These are phyloP conservation scores for Aphelenchoides fujianensis DNA, from an alignment of 1,140 invertebrate species.

Conservation along the genomic window DNA sequence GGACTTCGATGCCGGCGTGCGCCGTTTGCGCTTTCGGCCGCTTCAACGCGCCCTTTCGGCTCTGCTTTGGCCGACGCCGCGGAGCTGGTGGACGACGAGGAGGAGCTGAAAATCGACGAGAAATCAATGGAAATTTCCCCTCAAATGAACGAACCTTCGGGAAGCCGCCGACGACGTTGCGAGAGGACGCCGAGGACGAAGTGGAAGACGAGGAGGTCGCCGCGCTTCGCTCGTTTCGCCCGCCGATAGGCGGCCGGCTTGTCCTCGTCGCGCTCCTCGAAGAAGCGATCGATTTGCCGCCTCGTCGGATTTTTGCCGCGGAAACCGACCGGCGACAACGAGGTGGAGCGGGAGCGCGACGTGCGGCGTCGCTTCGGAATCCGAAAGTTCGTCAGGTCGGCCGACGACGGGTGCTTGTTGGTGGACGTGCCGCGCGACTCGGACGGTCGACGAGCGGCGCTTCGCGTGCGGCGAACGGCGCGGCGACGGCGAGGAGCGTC, in stretches of 20 bases:
- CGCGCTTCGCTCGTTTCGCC: neutral
- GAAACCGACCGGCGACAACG: constrained; percentile 3
- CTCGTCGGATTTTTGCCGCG: neutral
- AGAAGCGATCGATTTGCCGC: neutral
- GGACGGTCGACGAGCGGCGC: neutral
- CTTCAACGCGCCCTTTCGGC: neutral
- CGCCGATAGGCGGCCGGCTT: constrained; percentile 10
- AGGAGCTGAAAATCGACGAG: too few relatives aligned
- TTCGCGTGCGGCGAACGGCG: neutral
- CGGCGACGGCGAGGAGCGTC: neutral
- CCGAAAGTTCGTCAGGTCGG: neutral
- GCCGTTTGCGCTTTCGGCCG: neutral
- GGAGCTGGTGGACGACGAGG: neutral
- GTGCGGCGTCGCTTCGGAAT: neutral
- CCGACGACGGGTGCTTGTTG: neutral
- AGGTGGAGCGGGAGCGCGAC: neutral
- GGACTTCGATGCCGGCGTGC: constrained; percentile 1
- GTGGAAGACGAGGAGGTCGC: neutral
- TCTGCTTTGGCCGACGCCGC: neutral
- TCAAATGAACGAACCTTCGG: constrained; percentile 4
- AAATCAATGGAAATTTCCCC: too few relatives aligned
- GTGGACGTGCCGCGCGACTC: neutral
- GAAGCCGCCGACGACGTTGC: neutral
- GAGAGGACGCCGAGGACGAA: neutral
- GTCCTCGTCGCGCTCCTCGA: neutral